Evolutionary conservation across 1,140 invertebrate genomes (phyloP), one percentile per base, ranked within the genome.

Genomic region (Ostrea denselamellosa): DNA sequence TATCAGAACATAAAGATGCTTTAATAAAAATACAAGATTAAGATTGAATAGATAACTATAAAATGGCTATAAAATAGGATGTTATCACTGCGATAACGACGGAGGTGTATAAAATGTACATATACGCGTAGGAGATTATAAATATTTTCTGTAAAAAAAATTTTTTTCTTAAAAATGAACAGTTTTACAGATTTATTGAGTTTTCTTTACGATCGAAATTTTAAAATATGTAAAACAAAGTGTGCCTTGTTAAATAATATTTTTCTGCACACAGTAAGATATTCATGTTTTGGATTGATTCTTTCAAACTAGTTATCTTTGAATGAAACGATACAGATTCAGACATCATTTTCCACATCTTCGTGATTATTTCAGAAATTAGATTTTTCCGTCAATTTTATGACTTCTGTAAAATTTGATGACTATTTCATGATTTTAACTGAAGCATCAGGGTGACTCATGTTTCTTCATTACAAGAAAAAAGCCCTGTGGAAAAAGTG

Each of bases 391-490:
- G 68, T 77, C 68, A 77, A 77, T 34, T 77, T 77, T 10, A 28
- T 77, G 68, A 77, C 68, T 28, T 77, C 68, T 77, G 68, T 77
- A 77, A 77, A 77, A 77, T 28, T 62, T 77, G 68, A 77, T 77
- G 25, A 77, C 68, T 77, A 77, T 25, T 34, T 77, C 68, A 77
- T 28, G 25, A 34, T 77, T 25, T 77, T 12, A 14, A 25, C 28
- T 10, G 8, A 28, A 77, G 68, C 34, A 44, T 77, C 68, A 77
- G 22, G 12, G 28, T 77, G 68, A 77, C 68, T 77, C 68, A 77
- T 14, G 25, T 77, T 25, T 77, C 25, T 77, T 77, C 68, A 77
- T 77, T 77, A 77, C 25, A 77, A 28, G 12, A 77, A 77, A 34
- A 77, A 77, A 28, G 28, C 68, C 68, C 68, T 10, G 68, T 28